Conservation (phyloP, 92 coral and sea anemone genomes). For the Umimayanthus chanpuru region DNA sequence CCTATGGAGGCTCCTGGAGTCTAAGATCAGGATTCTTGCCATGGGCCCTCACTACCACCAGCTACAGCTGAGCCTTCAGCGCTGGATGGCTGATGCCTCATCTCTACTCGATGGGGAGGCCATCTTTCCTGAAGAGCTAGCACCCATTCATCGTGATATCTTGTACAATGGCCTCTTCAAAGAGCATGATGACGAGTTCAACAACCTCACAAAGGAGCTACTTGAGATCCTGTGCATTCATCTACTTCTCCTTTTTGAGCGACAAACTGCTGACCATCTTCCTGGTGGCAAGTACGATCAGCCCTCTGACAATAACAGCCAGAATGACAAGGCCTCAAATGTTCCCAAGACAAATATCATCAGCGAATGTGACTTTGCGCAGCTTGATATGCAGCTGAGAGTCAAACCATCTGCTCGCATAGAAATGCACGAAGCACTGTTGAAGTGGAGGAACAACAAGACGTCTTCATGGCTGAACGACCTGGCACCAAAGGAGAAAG, state of each 20-base stretch:
- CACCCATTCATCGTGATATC: slow-evolving; percentile 1
- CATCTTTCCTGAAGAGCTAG: background rate
- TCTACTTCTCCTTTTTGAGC: background rate
- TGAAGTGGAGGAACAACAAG: too few species aligned
- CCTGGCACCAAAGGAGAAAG: too few species aligned
- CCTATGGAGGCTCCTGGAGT: background rate
- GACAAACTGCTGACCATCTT: too few species aligned
- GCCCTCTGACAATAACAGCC: too few species aligned
- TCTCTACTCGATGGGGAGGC: background rate
- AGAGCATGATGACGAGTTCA: background rate
- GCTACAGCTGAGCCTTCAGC: background rate
- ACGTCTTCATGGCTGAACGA: too few species aligned
- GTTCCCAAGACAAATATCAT: too few species aligned
- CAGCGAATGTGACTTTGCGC: too few species aligned
- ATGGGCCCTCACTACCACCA: background rate
- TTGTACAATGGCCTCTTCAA: slow-evolving; percentile 2
- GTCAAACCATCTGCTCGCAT: too few species aligned
- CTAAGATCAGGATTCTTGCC: background rate
- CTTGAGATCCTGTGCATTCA: background rate
- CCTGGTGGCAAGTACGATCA: too few species aligned
- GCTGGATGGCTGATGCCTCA: background rate
- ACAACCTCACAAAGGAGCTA: slow-evolving; percentile 1
- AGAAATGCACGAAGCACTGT: too few species aligned
- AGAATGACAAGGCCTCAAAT: too few species aligned
- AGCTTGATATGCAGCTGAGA: too few species aligned